phyloP scores from a whole-genome alignment of 1,140 invertebrate species.

The Goniozus legneri region DNA sequence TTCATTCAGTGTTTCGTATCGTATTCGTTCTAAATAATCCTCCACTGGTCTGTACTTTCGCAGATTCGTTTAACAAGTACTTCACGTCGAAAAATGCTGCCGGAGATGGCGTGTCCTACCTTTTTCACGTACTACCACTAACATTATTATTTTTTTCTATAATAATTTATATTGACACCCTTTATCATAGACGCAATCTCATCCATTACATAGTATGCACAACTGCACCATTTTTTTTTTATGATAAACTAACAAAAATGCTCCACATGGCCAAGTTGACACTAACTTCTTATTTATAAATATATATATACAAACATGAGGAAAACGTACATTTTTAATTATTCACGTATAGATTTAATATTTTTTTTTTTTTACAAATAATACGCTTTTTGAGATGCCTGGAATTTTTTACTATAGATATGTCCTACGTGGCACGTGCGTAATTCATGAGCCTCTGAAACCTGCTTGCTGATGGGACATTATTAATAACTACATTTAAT shows the following conservation, averaged over 20 bases:
- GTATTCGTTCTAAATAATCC: no score
- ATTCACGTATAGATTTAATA: conserved; percentile 6
- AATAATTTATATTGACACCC: conserved; percentile 32
- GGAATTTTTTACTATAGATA: conserved; percentile 41
- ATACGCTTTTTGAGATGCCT: conserved; percentile 43
- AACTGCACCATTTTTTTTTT: conserved; percentile 47
- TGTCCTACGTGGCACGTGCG: conserved; percentile 40
- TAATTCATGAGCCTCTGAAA: conserved; percentile 46
- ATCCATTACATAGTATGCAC: conserved; percentile 45
- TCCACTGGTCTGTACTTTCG: no score
- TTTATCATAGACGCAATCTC: conserved; percentile 39
- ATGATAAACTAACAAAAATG: conserved; percentile 52
- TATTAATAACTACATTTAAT: conserved; percentile 41
- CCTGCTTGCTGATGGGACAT: conserved; percentile 50
- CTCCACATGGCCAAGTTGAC: conserved; percentile 55
- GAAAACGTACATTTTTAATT: conserved; percentile 5
- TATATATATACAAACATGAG: conserved; percentile 1
- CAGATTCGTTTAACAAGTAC: no score
- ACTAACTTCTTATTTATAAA: conserved; percentile 40
- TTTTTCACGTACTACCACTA: conserved; percentile 30
- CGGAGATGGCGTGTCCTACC: conserved; percentile 24
- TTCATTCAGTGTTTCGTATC: no score
- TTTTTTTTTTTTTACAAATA: no score
- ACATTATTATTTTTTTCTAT: conserved; percentile 24
- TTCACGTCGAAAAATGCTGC: conserved; percentile 22